Evolutionary conservation across 2,113 vertebrate genomes (phyloP), one percentile per base, ranked within the genome.

Genomic region (Eurystomus gularis): DNA sequence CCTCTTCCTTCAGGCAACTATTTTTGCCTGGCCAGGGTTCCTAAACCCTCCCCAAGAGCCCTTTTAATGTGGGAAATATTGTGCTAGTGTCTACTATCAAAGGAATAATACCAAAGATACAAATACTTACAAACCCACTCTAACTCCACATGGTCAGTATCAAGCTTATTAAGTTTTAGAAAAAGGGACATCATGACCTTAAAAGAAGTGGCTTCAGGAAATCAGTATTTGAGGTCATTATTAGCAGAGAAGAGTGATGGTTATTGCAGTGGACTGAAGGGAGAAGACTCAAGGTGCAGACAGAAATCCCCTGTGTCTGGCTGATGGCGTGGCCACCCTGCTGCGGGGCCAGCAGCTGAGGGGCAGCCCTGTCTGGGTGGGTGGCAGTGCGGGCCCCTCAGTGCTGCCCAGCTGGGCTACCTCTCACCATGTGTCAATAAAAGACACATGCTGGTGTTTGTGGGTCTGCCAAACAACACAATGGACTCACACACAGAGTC

Each of bases 1-100:
- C 72, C 88, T 94, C 39, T 97, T 96, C 88, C 94, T 94, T 92
- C 84, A 94, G 88, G 91, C 93, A 94, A 94, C 95, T 94, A 71
- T 95, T 96, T 94, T 88, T 93, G 66, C 86, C 79, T 57, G 51
- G 28, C 68, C 68, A 83, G 81, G 87, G 92, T 86, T 94, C 86
- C 71, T 90, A 96, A 94, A 78, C 31, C 68, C 61, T 82, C 58
- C 90, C 82, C 88, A 90, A 82, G 86, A 83, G 88, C 48, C 86
- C 44, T 92, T 93, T 94, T 70, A 95, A 96, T 93, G 71, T 88
- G 86, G 83, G 88, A 93, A 88, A 87, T 90, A 93, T 37, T 87
- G 91, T 94, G 66, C 82, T 48, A 52, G 48, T 89, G 60, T 86
- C 93, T 80, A 51, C 87, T 85, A 82, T 91, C 94, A 94, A 79